Conservation (phyloP, 2,888 invertebrate genomes). For the Leptura quadrifasciata region DNA sequence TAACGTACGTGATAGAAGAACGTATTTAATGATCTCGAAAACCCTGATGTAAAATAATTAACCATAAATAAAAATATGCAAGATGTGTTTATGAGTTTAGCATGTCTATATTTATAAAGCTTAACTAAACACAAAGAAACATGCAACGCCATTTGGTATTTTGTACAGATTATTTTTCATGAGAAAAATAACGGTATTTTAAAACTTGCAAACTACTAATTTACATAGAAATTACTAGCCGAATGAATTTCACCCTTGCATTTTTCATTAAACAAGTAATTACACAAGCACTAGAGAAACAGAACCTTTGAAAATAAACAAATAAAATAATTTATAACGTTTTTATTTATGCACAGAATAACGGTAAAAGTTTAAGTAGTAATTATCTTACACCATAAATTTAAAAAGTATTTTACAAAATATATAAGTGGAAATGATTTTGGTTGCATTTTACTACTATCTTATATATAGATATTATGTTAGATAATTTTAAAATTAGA, state of each 20-base stretch:
- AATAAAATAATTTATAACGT: conserved; percentile 30
- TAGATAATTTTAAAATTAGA: too few relatives aligned
- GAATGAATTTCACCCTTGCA: conserved; percentile 54
- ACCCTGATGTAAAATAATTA: conserved; percentile 31
- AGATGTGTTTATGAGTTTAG: conserved; percentile 31
- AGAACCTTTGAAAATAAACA: conserved; percentile 30
- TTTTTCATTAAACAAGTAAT: conserved; percentile 55
- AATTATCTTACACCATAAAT: neutral
- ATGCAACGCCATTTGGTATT: conserved; percentile 48
- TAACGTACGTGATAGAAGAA: neutral
- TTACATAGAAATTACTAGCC: conserved; percentile 56
- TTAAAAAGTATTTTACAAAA: neutral
- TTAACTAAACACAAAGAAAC: conserved; percentile 40
- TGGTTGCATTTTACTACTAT: too few relatives aligned
- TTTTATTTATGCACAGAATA: conserved; percentile 11
- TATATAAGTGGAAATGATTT: neutral
- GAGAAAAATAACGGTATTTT: conserved; percentile 51
- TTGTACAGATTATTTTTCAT: conserved; percentile 41
- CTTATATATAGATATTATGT: too few relatives aligned
- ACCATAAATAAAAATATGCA: conserved; percentile 23
- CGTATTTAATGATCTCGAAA: conserved; percentile 14
- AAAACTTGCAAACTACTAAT: conserved; percentile 53
- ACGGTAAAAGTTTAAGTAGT: neutral
- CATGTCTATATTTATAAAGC: conserved; percentile 44
- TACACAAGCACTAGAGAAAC: conserved; percentile 44